phyloP scores from a whole-genome alignment of 1,140 invertebrate genomes.

The Cataglyphis hispanica region DNA sequence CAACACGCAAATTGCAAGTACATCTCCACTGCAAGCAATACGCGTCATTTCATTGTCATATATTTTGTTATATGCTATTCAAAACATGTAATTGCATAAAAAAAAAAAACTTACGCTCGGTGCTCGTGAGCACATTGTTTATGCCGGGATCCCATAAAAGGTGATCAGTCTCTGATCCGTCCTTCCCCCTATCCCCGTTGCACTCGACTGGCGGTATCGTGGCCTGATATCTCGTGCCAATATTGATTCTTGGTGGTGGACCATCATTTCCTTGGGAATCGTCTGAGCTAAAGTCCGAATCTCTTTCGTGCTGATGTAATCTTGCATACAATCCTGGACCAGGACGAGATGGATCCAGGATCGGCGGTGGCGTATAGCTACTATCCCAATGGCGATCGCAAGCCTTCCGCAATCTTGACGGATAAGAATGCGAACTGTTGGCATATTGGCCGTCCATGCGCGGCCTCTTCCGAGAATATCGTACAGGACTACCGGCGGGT shows the following conservation, averaged over 20 bases:
- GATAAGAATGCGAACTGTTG: conserved; percentile 87
- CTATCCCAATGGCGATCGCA: conserved; percentile 88
- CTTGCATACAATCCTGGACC: conserved; percentile 94
- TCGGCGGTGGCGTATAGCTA: conserved; percentile 96
- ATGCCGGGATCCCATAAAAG: conserved; percentile 95
- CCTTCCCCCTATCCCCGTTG: conserved; percentile 84
- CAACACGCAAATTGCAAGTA: conserved; percentile 97
- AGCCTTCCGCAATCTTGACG: conserved; percentile 88
- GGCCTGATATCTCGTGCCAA: conserved; percentile 96
- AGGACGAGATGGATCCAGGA: conserved; percentile 95
- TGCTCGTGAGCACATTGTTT: conserved; percentile 90
- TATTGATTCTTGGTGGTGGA: conserved; percentile 92
- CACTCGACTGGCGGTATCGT: conserved; percentile 89
- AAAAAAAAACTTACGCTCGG: conserved; percentile 89
- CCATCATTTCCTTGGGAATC: conserved; percentile 85
- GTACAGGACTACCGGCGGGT: conserved; percentile 88
- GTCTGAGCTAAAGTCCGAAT: conserved; percentile 84
- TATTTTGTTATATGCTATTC: neutral
- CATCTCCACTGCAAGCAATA: conserved; percentile 90
- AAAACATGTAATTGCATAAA: neutral
- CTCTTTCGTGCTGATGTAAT: conserved; percentile 83
- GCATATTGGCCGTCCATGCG: conserved; percentile 88
- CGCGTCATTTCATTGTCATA: conserved; percentile 10
- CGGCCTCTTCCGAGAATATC: conserved; percentile 89
- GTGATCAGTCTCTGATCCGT: conserved; percentile 89